Percentiles rank a stretch among this genome's conserved stretches.
Conservation (phyloP, 1,140 invertebrate genomes). For the Dendrolimus punctatus region DNA sequence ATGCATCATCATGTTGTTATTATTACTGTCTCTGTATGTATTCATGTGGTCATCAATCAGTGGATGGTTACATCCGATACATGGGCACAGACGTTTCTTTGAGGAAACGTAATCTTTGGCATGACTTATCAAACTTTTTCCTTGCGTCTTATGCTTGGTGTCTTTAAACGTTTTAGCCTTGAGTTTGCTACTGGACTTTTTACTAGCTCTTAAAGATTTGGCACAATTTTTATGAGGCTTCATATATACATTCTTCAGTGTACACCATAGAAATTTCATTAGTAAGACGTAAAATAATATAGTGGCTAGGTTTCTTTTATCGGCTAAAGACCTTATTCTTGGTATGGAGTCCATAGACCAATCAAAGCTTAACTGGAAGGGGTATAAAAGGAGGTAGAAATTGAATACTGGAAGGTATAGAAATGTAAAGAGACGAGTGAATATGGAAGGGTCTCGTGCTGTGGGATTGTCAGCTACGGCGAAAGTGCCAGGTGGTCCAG, state of each 20-base stretch:
- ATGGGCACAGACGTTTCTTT: slow-evolving; percentile 59
- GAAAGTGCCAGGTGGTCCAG: slow-evolving; percentile 81
- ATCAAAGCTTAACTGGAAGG: slow-evolving; percentile 90
- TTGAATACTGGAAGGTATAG: slow-evolving; percentile 91
- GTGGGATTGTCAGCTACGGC: slow-evolving; percentile 93
- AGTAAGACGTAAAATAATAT: slow-evolving; percentile 80
- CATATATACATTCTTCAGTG: slow-evolving; percentile 42
- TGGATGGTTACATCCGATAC: slow-evolving; percentile 70
- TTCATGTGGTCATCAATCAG: slow-evolving; percentile 71
- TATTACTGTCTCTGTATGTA: slow-evolving; percentile 72
- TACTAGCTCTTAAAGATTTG: slow-evolving; percentile 50
- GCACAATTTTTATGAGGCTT: slow-evolving; percentile 40
- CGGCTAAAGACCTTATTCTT: slow-evolving; percentile 80
- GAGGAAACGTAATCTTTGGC: slow-evolving; percentile 49
- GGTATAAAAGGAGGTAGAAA: slow-evolving; percentile 86
- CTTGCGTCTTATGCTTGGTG: slow-evolving; percentile 48
- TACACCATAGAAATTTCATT: slow-evolving; percentile 63
- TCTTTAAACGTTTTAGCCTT: slow-evolving; percentile 45
- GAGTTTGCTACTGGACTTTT: slow-evolving; percentile 48
- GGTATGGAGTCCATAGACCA: slow-evolving; percentile 97
- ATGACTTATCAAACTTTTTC: slow-evolving; percentile 43
- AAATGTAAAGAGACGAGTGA: slow-evolving; percentile 87
- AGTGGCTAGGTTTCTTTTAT: slow-evolving; percentile 83
- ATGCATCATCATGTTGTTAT: slow-evolving; percentile 72
- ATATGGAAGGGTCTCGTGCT: slow-evolving; percentile 80